These are phyloP conservation scores for Cybosia mesomella DNA, from an alignment of 2,888 invertebrate species.

Conservation along the genomic window DNA sequence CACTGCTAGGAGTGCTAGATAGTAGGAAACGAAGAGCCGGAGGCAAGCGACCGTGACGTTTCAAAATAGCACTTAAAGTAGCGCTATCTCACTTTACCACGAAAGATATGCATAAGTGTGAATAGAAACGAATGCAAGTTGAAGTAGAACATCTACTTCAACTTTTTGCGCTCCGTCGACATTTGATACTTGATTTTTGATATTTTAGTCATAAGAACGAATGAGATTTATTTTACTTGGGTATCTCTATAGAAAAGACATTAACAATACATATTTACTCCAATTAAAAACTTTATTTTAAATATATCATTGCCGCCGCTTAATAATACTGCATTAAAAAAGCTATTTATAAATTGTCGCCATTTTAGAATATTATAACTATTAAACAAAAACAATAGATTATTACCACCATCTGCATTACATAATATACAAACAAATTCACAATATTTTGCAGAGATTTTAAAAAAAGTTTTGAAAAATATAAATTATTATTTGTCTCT, in stretches of 20 bases:
- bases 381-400: background rate
- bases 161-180: background rate
- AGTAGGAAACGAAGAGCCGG: background rate
- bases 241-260: background rate
- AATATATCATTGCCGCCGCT: no score
- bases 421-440: background rate
- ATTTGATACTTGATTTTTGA: conserved; percentile 2
- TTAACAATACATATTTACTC: no score
- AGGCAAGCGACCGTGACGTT: background rate
- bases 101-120: background rate
- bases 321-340: no score
- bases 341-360: background rate
- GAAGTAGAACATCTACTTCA: background rate
- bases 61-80: conserved; percentile 2
- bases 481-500: no score
- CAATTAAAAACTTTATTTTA: no score
- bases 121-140: background rate
- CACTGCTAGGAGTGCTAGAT: background rate
- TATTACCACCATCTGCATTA: background rate
- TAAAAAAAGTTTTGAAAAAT: no score
- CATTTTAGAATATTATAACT: background rate
- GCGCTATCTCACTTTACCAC: background rate
- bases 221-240: background rate
- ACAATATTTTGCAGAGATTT: background rate
- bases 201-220: background rate